Base-by-base conservation (phyloP, 2,797 vertebrate genomes). In the Trachops cirrhosus region DNA sequence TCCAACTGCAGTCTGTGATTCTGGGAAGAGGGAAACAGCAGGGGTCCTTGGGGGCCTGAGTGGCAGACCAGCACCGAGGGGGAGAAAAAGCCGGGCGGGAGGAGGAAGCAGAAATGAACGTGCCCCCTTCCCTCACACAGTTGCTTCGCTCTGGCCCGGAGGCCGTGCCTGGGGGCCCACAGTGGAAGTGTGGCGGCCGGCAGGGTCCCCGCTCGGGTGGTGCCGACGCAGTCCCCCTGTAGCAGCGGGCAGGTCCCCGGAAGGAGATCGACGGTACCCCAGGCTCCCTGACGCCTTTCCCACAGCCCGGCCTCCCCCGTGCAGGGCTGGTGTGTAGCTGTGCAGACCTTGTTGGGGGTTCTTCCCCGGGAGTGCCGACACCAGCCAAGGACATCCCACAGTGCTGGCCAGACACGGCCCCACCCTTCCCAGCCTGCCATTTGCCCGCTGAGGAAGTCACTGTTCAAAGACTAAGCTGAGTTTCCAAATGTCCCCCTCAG, bases 291-390 rank as follows among this genome's bases (percentile, higher is more conserved):
- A 34, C 24, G 3, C 22, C 6, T 24, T 26, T 32, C 48, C 3
- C 1, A 39, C 21, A 9, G 12, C 64, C 29, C 29, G 75, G 18
- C 18, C 22, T 18, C 26, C n/a, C 0, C 0, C 15, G 1, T 4
- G 24, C 46, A 68, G 50, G 26, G 37, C 6, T 1, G 29, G 1
- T 4, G 50, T 22, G 18, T 1, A 5, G 11, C 73, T 29, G 57
- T 4, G 34, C 86, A 67, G 46, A 29, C 22, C 14, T 32, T 0
- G 0, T 21, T 0, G 0, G 71, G 11, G 21, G 12, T 6, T 2
- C 10, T 46, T 89, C 12, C 14, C 10, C 5, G n/a, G 29, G 9
- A 41, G 11, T 15, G 12, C 18, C 9, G 10, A 41, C 1, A 3
- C 9, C 18, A 0, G 18, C 9, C 24, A 11, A 44, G 67, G 67